phyloP scores from a whole-genome alignment of 1,140 invertebrate species.

The Drosophila burlai region DNA sequence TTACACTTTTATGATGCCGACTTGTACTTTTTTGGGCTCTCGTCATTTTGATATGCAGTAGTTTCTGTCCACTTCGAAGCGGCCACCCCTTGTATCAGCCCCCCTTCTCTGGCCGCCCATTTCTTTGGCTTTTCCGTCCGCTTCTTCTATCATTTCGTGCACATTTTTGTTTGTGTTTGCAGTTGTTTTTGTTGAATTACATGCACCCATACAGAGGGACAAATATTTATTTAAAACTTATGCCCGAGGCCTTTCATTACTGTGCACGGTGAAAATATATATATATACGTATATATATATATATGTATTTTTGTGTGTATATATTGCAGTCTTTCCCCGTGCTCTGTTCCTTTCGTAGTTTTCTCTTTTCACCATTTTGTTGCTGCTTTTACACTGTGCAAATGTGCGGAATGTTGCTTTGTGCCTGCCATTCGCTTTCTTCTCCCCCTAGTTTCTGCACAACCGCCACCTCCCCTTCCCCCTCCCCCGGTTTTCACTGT shows the following conservation, averaged over 20 bases:
- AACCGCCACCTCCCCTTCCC: neutral
- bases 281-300: constrained; percentile 47
- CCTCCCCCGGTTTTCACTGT: neutral
- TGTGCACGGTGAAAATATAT: constrained; percentile 68
- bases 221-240: constrained; percentile 84
- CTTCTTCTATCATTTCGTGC: constrained; percentile 44
- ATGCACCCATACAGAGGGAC: constrained; percentile 70
- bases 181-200: constrained; percentile 79
- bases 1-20: constrained; percentile 12
- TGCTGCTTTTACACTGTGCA: constrained; percentile 60
- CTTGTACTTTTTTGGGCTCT: constrained; percentile 16
- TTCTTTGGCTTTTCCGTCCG: constrained; percentile 59
- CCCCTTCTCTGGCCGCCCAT: constrained; percentile 36
- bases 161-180: constrained; percentile 55
- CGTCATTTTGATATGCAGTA: constrained; percentile 67
- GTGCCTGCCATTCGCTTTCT: constrained; percentile 50
- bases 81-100: neutral
- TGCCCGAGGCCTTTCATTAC: constrained; percentile 82
- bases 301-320: constrained; percentile 21
- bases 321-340: constrained; percentile 27
- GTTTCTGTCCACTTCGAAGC: constrained; percentile 52
- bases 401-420: constrained; percentile 72
- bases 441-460: constrained; percentile 11
- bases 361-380: constrained; percentile 30
- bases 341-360: constrained; percentile 12